These are phyloP conservation scores for Alviniconcha strummeri DNA, from an alignment of 2,888 invertebrate species.

Conservation along the genomic window DNA sequence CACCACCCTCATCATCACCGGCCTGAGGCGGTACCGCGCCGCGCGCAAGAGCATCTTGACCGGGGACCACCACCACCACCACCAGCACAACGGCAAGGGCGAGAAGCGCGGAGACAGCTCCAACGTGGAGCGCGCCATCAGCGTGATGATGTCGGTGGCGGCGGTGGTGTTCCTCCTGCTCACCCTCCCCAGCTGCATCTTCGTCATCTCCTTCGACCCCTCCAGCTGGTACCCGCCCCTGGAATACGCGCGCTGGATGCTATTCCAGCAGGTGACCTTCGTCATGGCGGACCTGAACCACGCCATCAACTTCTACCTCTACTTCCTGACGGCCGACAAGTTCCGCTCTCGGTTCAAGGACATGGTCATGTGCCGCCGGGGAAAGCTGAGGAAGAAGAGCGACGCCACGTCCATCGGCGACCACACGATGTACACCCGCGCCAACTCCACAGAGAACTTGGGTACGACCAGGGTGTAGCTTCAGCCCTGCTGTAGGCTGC, in stretches of 20 bases:
- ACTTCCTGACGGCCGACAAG: constrained; percentile 54
- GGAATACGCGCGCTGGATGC: constrained; percentile 25
- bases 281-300: constrained; percentile 57
- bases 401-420: constrained; percentile 11
- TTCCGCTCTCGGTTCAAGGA: constrained; percentile 51
- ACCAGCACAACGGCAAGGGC: constrained; percentile 5
- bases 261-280: constrained; percentile 41
- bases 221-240: neutral
- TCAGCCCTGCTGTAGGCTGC: neutral
- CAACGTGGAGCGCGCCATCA: constrained; percentile 37
- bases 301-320: constrained; percentile 61
- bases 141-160: constrained; percentile 43
- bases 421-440: constrained; percentile 26
- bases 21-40: constrained; percentile 34
- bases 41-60: constrained; percentile 32
- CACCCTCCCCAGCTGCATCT: constrained; percentile 36
- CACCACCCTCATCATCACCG: constrained; percentile 38
- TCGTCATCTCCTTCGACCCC: constrained; percentile 28
- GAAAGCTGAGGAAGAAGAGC: constrained; percentile 9
- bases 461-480: constrained; percentile 11
- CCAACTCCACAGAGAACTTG: constrained; percentile 30
- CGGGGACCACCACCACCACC: constrained; percentile 2
- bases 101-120: constrained; percentile 13
- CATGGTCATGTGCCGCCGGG: constrained; percentile 19
- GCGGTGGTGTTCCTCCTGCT: constrained; percentile 40